Base-by-base conservation (phyloP, 2,797 vertebrate genomes). In the Malurus splendens region DNA sequence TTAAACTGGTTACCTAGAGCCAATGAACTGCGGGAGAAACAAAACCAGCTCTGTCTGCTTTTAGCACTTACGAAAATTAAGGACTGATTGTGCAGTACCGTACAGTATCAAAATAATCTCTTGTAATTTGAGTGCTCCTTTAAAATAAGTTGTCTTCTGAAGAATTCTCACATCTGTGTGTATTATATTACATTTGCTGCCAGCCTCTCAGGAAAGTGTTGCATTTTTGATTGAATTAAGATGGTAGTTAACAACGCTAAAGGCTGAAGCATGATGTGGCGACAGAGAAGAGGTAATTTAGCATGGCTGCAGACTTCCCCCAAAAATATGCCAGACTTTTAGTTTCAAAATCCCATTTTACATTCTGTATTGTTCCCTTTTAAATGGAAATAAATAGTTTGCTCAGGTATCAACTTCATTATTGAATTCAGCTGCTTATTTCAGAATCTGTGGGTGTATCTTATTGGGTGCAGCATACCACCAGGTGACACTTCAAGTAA, bases 371-470 rank as follows among this genome's bases (percentile, higher is more conserved):
- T 62, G 12, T 24, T 15, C 9, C 4, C 14, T 52, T 67, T 79
- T 52, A 76, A 82, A 50, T 48, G 10, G 18, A 27, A 70, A 8
- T 19, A 44, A 57, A 36, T 38, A 27, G 15, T 65, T 60, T 90
- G 23, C 22, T 80, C 27, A 24, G 20, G 41, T 86, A 28, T 27
- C 41, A 55, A 32, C 33, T 76, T 13, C 10, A 3, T 36, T 41
- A 4, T 4, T 64, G 75, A 54, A 23, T 47, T 79, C 2, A 81
- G 41, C 36, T 79, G 3, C 55, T 73, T 54, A 25, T 70, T 65
- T 60, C n/a, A 28, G 16, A n/a, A 38, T 42, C 18, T 64, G 0
- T 0, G 1, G 12, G 3, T 76, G 41, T 61, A 30, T 7, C 12
- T 68, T 66, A 6, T 5, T 76, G 39, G 10, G 4, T 55, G 14